Base-by-base conservation (phyloP, 1,140 invertebrate species). In the Drosophila lacertosa region DNA sequence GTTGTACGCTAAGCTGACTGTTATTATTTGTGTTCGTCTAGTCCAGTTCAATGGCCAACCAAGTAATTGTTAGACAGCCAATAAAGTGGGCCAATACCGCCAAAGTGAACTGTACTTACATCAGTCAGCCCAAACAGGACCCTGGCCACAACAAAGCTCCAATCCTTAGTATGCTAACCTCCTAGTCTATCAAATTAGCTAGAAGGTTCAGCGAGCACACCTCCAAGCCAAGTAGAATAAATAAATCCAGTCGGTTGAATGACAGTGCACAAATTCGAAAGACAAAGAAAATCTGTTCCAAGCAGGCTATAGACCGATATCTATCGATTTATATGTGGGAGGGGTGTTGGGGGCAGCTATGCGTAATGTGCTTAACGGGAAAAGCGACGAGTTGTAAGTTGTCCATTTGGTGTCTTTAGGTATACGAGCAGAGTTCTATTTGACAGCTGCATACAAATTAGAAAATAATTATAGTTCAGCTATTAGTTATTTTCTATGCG, bases 401-500 rank as follows among this genome's bases (percentile, higher is more conserved):
- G 51, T 48, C 48, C 51, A 39, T 24, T 24, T 15, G 39, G 4
- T 62, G 22, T 37, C 37, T 62, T 35, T 32, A 33, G 7, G 7
- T 35, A 44, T 60, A 37, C 39, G 29, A 62, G 13, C 22, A 48
- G 4, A 13, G n/a, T 7, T 22, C 26, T 22, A 62, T 59, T 67
- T 63, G 39, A 42, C 44, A 44, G 37, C 55, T 44, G 50, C 37
- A 74, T 62, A 77, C 63, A 86, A 86, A 86, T 86, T 86, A 66
- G 82, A 86, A 88, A 75, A 86, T 86, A 86, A 86, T 86, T 86
- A 57, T 62, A 33, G 55, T 37, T 37, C 39, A 29, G 33, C 32
- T 13, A 40, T 53, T 64, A 70, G 45, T 66, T 71, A 64, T 58
- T 11, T 47, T 57, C 44, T 65, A 51, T 51, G 22, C n/a, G 26